A percentile compares a stretch with the other conserved stretches of the same genome.
Conservation (phyloP, 2,888 invertebrate genomes). For the Eupithecia centaureata region DNA sequence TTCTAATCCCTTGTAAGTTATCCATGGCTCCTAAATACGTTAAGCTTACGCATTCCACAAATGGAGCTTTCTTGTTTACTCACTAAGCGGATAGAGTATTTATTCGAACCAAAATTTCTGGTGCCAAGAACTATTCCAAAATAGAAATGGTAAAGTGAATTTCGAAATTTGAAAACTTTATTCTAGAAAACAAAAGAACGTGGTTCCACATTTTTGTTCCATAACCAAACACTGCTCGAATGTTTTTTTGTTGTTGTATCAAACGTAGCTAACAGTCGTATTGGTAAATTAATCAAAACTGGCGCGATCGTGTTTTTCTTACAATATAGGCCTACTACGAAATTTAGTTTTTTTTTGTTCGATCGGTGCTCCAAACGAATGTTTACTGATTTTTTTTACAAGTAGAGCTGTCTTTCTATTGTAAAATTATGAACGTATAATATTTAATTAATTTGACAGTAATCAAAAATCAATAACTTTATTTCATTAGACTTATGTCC, state of each 20-base stretch:
- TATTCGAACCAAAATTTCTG: slow-evolving; percentile 1
- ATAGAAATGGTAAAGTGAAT: background rate
- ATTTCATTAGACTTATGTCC: no score
- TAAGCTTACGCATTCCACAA: slow-evolving; percentile 25
- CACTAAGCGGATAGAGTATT: slow-evolving; percentile 9
- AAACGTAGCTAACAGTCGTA: background rate
- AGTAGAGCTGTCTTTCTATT: no score
- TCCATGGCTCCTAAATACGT: slow-evolving; percentile 25
- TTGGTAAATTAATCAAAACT: no score
- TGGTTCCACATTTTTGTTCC: background rate
- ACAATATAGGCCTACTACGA: no score
- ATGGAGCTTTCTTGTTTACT: slow-evolving; percentile 20
- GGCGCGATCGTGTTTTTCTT: no score
- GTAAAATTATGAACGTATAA: no score
- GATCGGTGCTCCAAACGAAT: no score
- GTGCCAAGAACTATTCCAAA: background rate
- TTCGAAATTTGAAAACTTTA: background rate
- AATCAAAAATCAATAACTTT: no score
- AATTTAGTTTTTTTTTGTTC: no score
- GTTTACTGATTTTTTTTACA: no score
- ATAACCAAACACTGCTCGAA: background rate
- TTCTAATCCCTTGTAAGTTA: slow-evolving; percentile 12
- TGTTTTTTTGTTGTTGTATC: background rate
- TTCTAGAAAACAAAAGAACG: background rate
- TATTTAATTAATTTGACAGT: no score